phyloP scores from a whole-genome alignment of 2,797 vertebrate species.

The Chelon labrosus region DNA sequence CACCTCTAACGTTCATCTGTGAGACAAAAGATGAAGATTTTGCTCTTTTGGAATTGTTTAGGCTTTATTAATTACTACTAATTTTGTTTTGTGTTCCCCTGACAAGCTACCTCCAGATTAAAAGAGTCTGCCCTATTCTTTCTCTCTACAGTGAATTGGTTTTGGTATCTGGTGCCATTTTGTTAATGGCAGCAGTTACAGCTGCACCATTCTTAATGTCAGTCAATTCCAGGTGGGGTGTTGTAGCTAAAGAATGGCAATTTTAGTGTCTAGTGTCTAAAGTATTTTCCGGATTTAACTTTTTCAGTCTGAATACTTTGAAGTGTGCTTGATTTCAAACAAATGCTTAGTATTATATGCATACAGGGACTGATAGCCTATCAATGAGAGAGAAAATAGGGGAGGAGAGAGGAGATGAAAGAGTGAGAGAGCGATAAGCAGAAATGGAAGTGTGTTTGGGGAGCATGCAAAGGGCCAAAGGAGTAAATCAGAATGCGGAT shows the following conservation, averaged over 20 bases:
- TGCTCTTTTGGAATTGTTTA: constrained; percentile 38
- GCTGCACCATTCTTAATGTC: constrained; percentile 37
- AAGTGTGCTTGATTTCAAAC: constrained; percentile 14
- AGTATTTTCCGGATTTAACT: constrained; percentile 16
- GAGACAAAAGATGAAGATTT: constrained; percentile 40
- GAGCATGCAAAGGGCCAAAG: constrained; percentile 39
- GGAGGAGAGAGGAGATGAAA: constrained; percentile 19
- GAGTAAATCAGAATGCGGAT: constrained; percentile 72
- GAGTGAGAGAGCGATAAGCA: constrained; percentile 8
- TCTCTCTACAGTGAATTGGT: constrained; percentile 39
- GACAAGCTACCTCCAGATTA: constrained; percentile 35
- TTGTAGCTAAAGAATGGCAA: constrained; percentile 20
- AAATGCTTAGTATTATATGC: constrained; percentile 2
- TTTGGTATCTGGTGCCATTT: constrained; percentile 45
- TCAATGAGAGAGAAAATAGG: constrained; percentile 12
- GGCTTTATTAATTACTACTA: constrained; percentile 41
- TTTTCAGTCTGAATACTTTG: constrained; percentile 2
- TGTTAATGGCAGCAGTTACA: constrained; percentile 25
- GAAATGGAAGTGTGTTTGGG: constrained; percentile 41
- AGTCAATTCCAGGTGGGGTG: constrained; percentile 1
- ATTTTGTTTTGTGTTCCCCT: constrained; percentile 43
- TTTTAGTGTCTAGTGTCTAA: constrained; percentile 18
- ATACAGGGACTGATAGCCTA: constrained; percentile 17
- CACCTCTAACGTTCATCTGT: constrained; percentile 20
- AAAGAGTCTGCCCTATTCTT: constrained; percentile 8